These are phyloP conservation scores for Sigmodon hispidus DNA, from an alignment of 2,113 vertebrate genomes.

Conservation along the genomic window DNA sequence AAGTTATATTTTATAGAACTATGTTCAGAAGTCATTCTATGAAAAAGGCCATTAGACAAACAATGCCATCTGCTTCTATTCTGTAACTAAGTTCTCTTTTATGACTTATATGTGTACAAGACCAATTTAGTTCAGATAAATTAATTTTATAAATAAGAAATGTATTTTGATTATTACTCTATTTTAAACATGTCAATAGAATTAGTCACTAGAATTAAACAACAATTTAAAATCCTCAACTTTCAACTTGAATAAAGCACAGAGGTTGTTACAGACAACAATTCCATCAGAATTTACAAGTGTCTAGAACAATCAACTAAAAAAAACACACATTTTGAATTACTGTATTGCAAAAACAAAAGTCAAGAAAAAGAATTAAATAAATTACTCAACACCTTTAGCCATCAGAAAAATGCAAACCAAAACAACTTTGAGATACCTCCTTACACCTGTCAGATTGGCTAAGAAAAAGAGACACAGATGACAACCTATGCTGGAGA, in stretches of 20 bases:
- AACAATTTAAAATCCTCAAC: conserved; percentile 61
- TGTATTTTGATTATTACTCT: background rate
- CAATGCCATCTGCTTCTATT: conserved; percentile 43
- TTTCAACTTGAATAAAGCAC: conserved; percentile 38
- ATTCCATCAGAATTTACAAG: conserved; percentile 51
- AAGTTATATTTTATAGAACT: background rate
- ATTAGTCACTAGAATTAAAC: conserved; percentile 66
- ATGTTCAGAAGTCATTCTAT: background rate
- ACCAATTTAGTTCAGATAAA: conserved; percentile 56
- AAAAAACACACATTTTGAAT: background rate
- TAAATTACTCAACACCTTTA: conserved; percentile 32
- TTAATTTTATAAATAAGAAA: conserved; percentile 66
- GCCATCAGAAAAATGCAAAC: too few species aligned
- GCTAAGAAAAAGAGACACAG: too few species aligned
- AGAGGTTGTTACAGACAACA: background rate
- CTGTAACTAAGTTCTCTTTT: conserved; percentile 42
- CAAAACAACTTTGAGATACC: too few species aligned
- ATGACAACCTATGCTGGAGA: too few species aligned
- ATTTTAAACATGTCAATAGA: conserved; percentile 41
- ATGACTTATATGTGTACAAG: conserved; percentile 59
- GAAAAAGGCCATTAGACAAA: conserved; percentile 40
- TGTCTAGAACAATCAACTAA: background rate
- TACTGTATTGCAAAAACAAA: conserved; percentile 38
- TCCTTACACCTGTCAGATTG: too few species aligned
- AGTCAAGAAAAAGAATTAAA: conserved; percentile 50